phyloP scores from a whole-genome alignment of 2,797 vertebrate genomes.

The Xenentodon cancila region DNA sequence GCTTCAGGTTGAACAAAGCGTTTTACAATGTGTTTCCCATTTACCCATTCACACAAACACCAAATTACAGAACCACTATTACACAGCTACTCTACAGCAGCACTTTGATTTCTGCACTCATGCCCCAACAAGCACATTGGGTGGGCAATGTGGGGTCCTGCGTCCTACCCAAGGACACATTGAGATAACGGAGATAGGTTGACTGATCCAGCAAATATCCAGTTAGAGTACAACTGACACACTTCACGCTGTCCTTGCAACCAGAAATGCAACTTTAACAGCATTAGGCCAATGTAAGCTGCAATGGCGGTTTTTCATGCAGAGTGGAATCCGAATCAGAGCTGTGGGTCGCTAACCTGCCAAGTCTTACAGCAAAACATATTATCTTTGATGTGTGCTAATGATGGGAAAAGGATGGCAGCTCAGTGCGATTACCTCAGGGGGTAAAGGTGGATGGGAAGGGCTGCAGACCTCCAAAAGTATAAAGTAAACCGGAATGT shows the following conservation, averaged over 20 bases:
- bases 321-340: constrained; percentile 50
- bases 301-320: constrained; percentile 51
- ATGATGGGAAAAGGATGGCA: constrained; percentile 64
- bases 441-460: constrained; percentile 39
- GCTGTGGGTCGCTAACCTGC: constrained; percentile 68
- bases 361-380: constrained; percentile 59
- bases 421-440: constrained; percentile 39
- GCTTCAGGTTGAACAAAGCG: no score
- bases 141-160: no score
- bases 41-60: no score
- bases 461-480: constrained; percentile 6
- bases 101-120: no score
- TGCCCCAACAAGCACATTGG: no score
- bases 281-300: constrained; percentile 21
- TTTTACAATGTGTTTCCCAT: no score
- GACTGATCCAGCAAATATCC: no score
- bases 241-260: not conserved
- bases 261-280: constrained; percentile 16
- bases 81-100: no score
- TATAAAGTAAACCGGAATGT: constrained; percentile 25
- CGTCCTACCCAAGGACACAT: no score
- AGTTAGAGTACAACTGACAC: no score
- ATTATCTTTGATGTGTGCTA: constrained; percentile 73
- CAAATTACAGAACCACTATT: no score
- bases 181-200: no score